Percentiles rank a stretch among this genome's conserved stretches.
phyloP scores from a whole-genome alignment of 2,888 invertebrate species.

The Magallana nippona region DNA sequence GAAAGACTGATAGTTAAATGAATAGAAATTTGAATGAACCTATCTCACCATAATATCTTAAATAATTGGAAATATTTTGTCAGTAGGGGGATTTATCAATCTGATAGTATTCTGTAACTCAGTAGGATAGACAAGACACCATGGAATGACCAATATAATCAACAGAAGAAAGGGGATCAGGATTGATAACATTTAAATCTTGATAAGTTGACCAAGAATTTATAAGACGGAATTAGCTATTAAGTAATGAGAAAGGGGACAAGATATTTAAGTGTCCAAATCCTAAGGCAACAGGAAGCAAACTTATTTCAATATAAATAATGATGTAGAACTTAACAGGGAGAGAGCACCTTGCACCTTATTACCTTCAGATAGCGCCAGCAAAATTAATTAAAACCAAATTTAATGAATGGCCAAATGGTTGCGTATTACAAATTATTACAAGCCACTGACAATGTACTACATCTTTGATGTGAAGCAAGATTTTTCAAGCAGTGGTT shows the following conservation, averaged over 20 bases:
- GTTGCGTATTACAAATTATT: too few relatives aligned
- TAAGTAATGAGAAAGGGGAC: neutral
- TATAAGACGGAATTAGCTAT: conserved; percentile 9
- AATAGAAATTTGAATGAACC: too few relatives aligned
- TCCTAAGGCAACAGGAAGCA: conserved; percentile 28
- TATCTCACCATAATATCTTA: too few relatives aligned
- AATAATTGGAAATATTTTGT: too few relatives aligned
- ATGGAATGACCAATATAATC: neutral
- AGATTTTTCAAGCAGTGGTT: too few relatives aligned
- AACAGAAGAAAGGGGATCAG: neutral
- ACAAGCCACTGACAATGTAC: too few relatives aligned
- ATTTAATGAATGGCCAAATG: neutral
- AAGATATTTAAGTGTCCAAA: conserved; percentile 14
- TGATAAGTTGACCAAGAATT: conserved; percentile 12
- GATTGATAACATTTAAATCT: conserved; percentile 4
- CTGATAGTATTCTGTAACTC: too few relatives aligned
- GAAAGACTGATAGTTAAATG: too few relatives aligned
- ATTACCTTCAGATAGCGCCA: neutral
- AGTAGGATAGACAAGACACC: neutral
- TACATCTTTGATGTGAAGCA: too few relatives aligned
- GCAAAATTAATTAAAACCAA: conserved; percentile 11
- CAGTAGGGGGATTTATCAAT: too few relatives aligned
- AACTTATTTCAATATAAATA: neutral
- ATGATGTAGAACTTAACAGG: neutral
- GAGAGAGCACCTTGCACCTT: neutral